phyloP scores from a whole-genome alignment of 2,797 vertebrate genomes.

The Siniperca undulata region DNA sequence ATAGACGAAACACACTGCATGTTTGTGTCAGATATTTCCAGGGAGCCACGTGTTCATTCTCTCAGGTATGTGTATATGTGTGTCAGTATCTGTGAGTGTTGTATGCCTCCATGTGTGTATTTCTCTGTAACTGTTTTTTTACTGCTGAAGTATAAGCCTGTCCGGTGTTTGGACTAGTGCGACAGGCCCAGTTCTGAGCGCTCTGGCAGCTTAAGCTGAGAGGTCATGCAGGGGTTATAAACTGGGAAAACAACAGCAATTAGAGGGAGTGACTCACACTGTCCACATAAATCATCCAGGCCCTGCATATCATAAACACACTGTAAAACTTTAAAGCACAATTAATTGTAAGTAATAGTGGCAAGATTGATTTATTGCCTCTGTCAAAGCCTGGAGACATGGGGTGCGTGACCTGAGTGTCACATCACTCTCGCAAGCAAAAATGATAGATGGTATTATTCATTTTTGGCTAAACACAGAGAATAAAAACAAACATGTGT shows the following conservation, averaged over 20 bases:
- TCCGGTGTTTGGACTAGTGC: slow-evolving; percentile 65
- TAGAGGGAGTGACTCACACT: slow-evolving; percentile 89
- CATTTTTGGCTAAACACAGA: slow-evolving; percentile 70
- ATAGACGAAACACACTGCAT: slow-evolving; percentile 32
- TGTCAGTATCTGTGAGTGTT: slow-evolving; percentile 45
- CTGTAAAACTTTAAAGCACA: slow-evolving; percentile 93
- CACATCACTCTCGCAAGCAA: slow-evolving; percentile 82
- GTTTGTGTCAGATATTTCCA: slow-evolving; percentile 51
- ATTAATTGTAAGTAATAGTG: slow-evolving; percentile 92
- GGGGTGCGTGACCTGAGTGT: slow-evolving; percentile 82
- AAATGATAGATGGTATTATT: slow-evolving; percentile 84
- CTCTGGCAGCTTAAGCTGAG: slow-evolving; percentile 78
- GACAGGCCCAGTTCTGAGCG: slow-evolving; percentile 52
- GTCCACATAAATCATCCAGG: slow-evolving; percentile 90
- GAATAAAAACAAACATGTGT: slow-evolving; percentile 82
- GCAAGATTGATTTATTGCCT: slow-evolving; percentile 90
- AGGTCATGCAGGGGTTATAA: slow-evolving; percentile 83
- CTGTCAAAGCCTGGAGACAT: slow-evolving; percentile 83
- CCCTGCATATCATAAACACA: slow-evolving; percentile 91
- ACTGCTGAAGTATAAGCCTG: slow-evolving; percentile 50
- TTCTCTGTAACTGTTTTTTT: slow-evolving; percentile 34
- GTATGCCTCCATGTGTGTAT: slow-evolving; percentile 14
- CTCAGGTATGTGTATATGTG: slow-evolving; percentile 48
- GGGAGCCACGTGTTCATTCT: slow-evolving; percentile 50
- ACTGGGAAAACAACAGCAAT: slow-evolving; percentile 85